These are phyloP conservation scores for Halocynthia roretzi DNA, from an alignment of 23 tunicate genomes.

Conservation along the genomic window DNA sequence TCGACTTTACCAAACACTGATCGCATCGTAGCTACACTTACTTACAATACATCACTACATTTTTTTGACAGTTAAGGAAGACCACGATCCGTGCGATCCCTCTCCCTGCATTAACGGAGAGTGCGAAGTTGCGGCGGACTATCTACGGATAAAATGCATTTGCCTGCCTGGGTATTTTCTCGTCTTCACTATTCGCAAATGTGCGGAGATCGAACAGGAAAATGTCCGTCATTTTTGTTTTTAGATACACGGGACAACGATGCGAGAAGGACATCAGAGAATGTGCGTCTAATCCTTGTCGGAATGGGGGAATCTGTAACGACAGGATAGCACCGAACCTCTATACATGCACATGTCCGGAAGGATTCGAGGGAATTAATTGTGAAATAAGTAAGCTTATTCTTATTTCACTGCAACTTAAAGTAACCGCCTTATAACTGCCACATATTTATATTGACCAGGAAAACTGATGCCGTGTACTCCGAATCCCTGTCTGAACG, in stretches of 20 bases:
- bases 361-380: constrained; percentile 30
- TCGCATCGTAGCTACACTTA: neutral
- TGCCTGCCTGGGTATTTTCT: constrained; percentile 45
- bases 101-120: constrained; percentile 37
- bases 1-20: neutral
- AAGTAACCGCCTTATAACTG: constrained; percentile 15
- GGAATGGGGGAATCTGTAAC: constrained; percentile 53
- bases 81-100: constrained; percentile 39
- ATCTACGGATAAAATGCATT: constrained; percentile 20
- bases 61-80: constrained; percentile 14
- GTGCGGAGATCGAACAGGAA: neutral
- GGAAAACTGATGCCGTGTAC: constrained; percentile 25
- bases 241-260: constrained; percentile 33
- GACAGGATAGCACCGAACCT: constrained; percentile 28
- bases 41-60: neutral
- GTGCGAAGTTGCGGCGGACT: constrained; percentile 21
- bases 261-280: constrained; percentile 47
- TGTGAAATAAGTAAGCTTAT: constrained; percentile 47
- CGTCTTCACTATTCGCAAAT: neutral
- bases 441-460: constrained; percentile 2
- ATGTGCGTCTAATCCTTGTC: constrained; percentile 51
- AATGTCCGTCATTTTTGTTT: neutral
- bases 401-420: neutral
- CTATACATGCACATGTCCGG: constrained; percentile 37
- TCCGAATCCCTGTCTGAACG: constrained; percentile 38